A percentile compares a stretch with the other conserved stretches of the same genome.
Conservation (phyloP, 2,797 vertebrate genomes). For the Enteromius mattozi region DNA sequence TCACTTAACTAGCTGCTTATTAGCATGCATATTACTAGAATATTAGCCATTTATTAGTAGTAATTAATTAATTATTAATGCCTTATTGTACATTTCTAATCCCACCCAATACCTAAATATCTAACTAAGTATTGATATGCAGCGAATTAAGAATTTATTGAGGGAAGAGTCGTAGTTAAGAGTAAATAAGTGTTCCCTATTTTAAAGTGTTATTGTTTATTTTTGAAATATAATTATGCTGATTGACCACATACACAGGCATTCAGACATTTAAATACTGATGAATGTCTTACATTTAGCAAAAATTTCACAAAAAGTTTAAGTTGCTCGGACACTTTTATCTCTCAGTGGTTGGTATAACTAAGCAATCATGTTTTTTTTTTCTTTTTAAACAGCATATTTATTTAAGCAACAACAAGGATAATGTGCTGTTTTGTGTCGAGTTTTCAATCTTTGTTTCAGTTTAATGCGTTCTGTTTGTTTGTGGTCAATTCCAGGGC, state of each 20-base stretch:
- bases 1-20: too few species aligned
- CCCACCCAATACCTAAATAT: too few species aligned
- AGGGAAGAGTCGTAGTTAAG: too few species aligned
- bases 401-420: not conserved
- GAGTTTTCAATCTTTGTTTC: not conserved
- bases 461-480: slow-evolving; percentile 26
- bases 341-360: not conserved
- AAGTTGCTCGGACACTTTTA: not conserved
- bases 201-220: not conserved
- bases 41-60: too few species aligned
- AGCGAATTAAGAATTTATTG: too few species aligned
- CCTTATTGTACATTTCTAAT: too few species aligned
- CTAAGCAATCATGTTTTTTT: not conserved
- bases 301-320: not conserved
- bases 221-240: not conserved
- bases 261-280: not conserved
- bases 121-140: too few species aligned
- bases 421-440: not conserved
- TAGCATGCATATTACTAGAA: too few species aligned
- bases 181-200: too few species aligned
- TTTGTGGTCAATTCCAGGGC: slow-evolving; percentile 22
- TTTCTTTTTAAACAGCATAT: not conserved
- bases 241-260: not conserved
- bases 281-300: not conserved
- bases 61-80: too few species aligned